Conservation (phyloP, 2,888 invertebrate genomes). For the Aquatica leii region DNA sequence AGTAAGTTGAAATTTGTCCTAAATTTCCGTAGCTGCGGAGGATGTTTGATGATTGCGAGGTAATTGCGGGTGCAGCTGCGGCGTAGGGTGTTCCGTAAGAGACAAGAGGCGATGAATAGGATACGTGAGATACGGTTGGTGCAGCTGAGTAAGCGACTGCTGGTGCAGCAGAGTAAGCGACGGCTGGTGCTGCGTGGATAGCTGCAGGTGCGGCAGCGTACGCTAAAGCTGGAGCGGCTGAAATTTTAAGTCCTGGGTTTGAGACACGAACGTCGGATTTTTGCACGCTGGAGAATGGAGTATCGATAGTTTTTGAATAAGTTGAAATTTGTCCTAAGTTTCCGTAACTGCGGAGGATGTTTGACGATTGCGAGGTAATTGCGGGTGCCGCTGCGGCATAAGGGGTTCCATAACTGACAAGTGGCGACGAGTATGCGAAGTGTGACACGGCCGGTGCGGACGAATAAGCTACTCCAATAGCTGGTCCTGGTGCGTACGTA, state of each 20-base stretch:
- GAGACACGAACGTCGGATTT: conserved; percentile 76
- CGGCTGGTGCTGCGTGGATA: conserved; percentile 42
- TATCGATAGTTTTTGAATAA: conserved; percentile 74
- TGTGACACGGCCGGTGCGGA: conserved; percentile 42
- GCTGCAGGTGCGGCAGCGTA: conserved; percentile 53
- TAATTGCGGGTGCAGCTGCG: conserved; percentile 64
- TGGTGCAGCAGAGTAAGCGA: conserved; percentile 53
- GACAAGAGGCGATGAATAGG: conserved; percentile 46
- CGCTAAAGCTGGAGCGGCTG: conserved; percentile 40
- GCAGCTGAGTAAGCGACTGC: conserved; percentile 53
- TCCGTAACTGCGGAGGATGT: conserved; percentile 69
- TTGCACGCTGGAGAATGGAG: conserved; percentile 76
- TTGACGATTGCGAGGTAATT: conserved; percentile 68
- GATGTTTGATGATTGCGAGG: conserved; percentile 69
- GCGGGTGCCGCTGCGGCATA: conserved; percentile 65
- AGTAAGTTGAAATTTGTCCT: conserved; percentile 74
- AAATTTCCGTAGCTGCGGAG: conserved; percentile 72
- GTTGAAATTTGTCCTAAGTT: conserved; percentile 76
- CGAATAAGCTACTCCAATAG: conserved; percentile 53
- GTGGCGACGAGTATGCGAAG: conserved; percentile 45
- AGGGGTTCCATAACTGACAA: conserved; percentile 46
- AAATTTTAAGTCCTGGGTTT: conserved; percentile 64
- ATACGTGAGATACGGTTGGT: conserved; percentile 40
- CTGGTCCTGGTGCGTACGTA: conserved; percentile 52
- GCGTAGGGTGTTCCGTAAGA: conserved; percentile 55